Conservation (phyloP, 1,140 invertebrate species). For the Aphidius ervi region DNA sequence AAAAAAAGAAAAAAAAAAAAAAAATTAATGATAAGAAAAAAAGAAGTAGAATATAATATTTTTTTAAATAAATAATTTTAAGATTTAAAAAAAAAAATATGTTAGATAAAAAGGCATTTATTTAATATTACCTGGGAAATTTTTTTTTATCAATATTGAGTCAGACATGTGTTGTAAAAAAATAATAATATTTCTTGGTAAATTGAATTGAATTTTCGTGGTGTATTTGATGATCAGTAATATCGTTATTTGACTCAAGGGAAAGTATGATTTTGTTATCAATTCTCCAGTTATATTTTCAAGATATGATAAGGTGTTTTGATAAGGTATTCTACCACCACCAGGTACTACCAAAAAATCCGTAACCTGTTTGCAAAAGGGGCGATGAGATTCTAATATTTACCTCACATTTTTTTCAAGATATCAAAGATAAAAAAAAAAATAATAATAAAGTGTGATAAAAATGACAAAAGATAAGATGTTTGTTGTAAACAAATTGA, state of each 20-base stretch:
- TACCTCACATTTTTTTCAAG: constrained; percentile 1
- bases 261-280: constrained; percentile 25
- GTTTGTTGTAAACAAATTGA: not conserved
- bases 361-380: constrained; percentile 14
- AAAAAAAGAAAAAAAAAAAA: not conserved
- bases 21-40: too few species aligned
- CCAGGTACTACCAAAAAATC: constrained; percentile 29
- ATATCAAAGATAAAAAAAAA: constrained; percentile 9
- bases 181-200: not conserved
- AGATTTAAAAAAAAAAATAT: too few species aligned
- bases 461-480: not conserved
- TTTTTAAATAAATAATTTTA: too few species aligned
- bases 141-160: too few species aligned
- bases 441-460: not conserved
- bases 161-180: too few species aligned
- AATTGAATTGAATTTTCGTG: not conserved
- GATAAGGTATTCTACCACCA: constrained; percentile 23
- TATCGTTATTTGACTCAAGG: not conserved
- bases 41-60: too few species aligned
- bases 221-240: too few species aligned
- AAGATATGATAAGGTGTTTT: constrained; percentile 30
- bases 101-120: too few species aligned
- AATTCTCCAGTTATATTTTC: constrained; percentile 15
- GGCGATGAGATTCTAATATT: constrained; percentile 8
- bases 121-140: too few species aligned